Conservation (phyloP, 2,888 invertebrate species). For the Cryptocephalus primarius region DNA sequence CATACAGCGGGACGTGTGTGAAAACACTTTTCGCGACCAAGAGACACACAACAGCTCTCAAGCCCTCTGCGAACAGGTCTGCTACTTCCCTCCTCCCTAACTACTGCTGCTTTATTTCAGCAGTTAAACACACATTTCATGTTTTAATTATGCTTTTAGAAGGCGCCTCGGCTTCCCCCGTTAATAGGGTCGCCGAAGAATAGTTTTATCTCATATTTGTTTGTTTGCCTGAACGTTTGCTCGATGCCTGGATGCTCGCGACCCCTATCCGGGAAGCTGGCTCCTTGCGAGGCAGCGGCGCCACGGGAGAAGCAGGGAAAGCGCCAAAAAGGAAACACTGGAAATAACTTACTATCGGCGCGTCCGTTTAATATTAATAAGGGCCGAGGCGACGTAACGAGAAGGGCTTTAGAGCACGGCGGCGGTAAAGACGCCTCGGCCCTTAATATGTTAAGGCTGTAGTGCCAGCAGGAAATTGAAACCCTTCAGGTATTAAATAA, state of each 20-base stretch:
- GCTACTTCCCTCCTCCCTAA: constrained; percentile 11
- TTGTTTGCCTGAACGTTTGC: constrained; percentile 10
- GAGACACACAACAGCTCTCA: constrained; percentile 9
- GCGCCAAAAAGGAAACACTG: no score
- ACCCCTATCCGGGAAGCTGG: constrained; percentile 12
- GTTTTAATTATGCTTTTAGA: constrained; percentile 35
- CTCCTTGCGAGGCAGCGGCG: constrained; percentile 6
- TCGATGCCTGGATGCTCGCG: constrained; percentile 1
- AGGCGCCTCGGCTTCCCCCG: constrained; percentile 21
- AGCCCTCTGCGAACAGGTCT: constrained; percentile 6
- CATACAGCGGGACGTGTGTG: no score
- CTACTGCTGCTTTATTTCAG: constrained; percentile 27
- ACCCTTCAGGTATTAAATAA: no score
- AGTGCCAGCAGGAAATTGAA: no score
- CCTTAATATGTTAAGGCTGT: no score
- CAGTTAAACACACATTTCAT: constrained; percentile 32
- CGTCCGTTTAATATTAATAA: no score
- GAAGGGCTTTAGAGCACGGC: no score
- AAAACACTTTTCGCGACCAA: not conserved
- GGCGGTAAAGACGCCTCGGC: no score
- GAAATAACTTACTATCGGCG: no score
- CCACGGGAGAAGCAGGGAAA: no score
- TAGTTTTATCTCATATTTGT: constrained; percentile 25
- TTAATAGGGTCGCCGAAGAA: constrained; percentile 28
- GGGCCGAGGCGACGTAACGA: no score